Base-by-base conservation (phyloP, 2,113 vertebrate species). In the Notarius quadriscutis region DNA sequence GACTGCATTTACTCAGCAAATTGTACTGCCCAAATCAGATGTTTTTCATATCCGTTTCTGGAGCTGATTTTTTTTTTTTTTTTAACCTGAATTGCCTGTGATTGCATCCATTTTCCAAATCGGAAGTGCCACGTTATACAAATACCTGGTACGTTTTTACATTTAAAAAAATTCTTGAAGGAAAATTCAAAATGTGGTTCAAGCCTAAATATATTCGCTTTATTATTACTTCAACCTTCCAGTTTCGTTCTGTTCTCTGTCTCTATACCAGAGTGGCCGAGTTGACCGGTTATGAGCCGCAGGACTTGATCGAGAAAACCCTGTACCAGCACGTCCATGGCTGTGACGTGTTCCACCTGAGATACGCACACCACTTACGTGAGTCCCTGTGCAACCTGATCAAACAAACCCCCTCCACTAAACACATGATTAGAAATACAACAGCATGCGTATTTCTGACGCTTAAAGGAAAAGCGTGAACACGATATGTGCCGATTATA, bases 301-400 rank as follows among this genome's bases (percentile, higher is more conserved):
- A 98, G 94, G 98, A 99, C 88, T 93, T 99, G 90, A 98, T 99
- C 27, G 98, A 99, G 92, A 99, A 98, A 95, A 99, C 97, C 0
- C 95, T 99, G 2, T 98, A 99, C 92, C 98, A 98, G 83, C 97
- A 98, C 0, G 97, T 98, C 69, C 98, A 99, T 0, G 95, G 96
- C 90, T 97, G 97, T 4, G 98, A 99, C 1, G 93, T 96, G 48
- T 98, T 99, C 93, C 97, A 98, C 89, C 95, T 99, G 57, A 94
- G 97, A 91, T 98, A 96, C 0, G 96, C 98, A 1, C 98, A 99
- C 90, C 97, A 99, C 75, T 91, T 98, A 62, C 0, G 98, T 99
- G 87, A 98, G 98, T 97, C 74, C 50, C 65, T n/a, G 60, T 22
- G 67, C 69, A 20, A 67, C 41, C 48, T 48, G 65, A 71, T 22